Percentiles rank a stretch among this genome's conserved stretches.
Evolutionary conservation across 1,140 invertebrate genomes (phyloP).

Genomic region (Macrobrachium rosenbergii): DNA sequence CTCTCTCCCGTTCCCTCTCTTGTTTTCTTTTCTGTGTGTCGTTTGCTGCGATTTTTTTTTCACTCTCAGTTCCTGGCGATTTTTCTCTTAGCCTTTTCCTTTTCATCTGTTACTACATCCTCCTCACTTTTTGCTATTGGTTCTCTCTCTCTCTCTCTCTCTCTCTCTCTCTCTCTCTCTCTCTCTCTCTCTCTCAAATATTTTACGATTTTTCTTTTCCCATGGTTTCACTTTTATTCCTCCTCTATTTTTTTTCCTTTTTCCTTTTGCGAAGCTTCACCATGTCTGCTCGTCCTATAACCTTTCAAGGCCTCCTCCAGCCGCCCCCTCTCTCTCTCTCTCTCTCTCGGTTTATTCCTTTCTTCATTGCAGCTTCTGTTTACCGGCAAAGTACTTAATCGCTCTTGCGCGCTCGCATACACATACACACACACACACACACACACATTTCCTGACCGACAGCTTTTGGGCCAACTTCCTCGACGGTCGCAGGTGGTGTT

Average conservation of each 20-base stretch:
- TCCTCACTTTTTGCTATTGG: background rate
- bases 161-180: background rate
- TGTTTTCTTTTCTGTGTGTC: background rate
- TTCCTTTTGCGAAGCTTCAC: too few species aligned
- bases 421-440: background rate
- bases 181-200: background rate
- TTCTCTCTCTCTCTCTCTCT: background rate
- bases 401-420: background rate
- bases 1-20: background rate
- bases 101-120: background rate
- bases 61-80: background rate
- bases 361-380: too few species aligned
- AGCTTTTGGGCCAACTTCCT: too few species aligned
- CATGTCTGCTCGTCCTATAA: too few species aligned
- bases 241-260: too few species aligned
- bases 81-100: background rate
- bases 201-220: too few species aligned
- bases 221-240: too few species aligned
- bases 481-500: too few species aligned
- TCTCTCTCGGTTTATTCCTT: background rate
- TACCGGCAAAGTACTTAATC: too few species aligned
- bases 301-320: too few species aligned
- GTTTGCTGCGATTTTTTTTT: background rate
- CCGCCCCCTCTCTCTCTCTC: background rate
- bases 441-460: background rate